Evolutionary conservation across 2,113 vertebrate species (phyloP), one percentile per base, ranked within the genome.

Genomic region (Alethe diademata): DNA sequence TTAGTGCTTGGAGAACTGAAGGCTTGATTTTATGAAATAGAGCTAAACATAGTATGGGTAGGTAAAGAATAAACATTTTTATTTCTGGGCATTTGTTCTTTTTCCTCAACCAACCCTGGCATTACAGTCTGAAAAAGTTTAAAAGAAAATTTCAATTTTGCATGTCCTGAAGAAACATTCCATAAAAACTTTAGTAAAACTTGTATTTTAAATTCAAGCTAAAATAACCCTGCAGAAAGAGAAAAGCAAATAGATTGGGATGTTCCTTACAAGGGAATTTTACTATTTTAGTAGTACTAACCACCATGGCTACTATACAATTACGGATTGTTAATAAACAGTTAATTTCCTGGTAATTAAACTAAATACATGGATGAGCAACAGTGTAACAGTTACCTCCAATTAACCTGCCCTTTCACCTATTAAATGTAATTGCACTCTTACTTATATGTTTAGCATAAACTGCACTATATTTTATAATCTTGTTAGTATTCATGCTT

Each of bases 401-500:
- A 71, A 70, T 91, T 95, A 94, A 88, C 22, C 29, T 96, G 47
- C 40, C 70, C 60, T 96, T 95, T 96, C 40, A 56, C 86, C 47
- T 90, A 57, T 80, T 75, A 94, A 93, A 93, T 79, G 15, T 54
- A 93, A 88, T 87, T 26, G 8, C 19, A 36, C 6, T 87, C 88
- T 75, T 64, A 69, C 40, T 72, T 88, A 74, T 26, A 82, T 3
- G 16, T 12, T 78, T 76, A 94, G 53, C 40, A 82, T 65, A 94
- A 70, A 90, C 78, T 64, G 36, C 58, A 67, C 6, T 53, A 10
- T 61, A 80, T 84, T 92, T 96, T 78, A 87, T 80, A 96, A 93
- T 94, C 42, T 90, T 81, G 42, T 94, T 93, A 94, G 66, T 25
- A 91, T 88, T 93, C 92, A 92, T 93, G 33, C 66, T 96, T 93